These are phyloP conservation scores for Drosophila subobscura DNA, from an alignment of 1,140 invertebrate species.

Conservation along the genomic window DNA sequence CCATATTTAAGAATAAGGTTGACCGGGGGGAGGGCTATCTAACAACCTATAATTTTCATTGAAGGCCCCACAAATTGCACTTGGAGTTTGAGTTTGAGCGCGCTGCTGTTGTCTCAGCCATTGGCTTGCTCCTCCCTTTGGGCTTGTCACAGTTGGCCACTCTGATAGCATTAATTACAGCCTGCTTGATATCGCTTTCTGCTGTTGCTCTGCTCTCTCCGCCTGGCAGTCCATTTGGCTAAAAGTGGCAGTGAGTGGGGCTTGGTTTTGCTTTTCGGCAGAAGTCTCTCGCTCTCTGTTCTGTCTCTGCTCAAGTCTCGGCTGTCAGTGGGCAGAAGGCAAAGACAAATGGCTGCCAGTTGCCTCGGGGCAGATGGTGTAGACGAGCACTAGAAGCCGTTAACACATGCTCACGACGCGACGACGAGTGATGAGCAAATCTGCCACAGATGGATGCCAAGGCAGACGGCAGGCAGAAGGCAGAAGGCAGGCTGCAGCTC, in stretches of 20 bases:
- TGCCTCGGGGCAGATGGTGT: conserved; percentile 24
- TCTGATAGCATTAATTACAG: conserved; percentile 71
- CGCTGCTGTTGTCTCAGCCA: conserved; percentile 7
- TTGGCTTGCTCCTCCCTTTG: conserved; percentile 9
- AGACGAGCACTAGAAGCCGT: conserved; percentile 29
- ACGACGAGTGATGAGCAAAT: conserved; percentile 47
- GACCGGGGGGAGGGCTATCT: too few relatives aligned
- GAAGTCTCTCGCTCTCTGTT: too few relatives aligned
- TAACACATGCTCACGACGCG: conserved; percentile 57
- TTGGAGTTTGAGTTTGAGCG: too few relatives aligned
- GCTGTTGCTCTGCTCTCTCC: conserved; percentile 6
- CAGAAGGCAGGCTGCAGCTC: not conserved
- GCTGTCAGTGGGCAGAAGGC: conserved; percentile 62
- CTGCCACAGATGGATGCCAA: conserved; percentile 31
- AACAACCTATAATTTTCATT: not conserved
- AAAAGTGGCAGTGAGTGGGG: conserved; percentile 1
- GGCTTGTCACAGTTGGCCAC: conserved; percentile 49
- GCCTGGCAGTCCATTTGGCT: conserved; percentile 44
- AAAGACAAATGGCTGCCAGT: conserved; percentile 62
- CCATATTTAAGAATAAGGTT: not conserved
- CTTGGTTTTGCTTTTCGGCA: conserved; percentile 25
- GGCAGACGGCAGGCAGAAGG: not conserved
- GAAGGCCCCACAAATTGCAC: conserved; percentile 9
- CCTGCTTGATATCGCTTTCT: conserved; percentile 27
- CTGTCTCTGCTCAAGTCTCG: conserved; percentile 6